Evolutionary conservation across 2,797 vertebrate species (phyloP).

Genomic region (Mus caroli): DNA sequence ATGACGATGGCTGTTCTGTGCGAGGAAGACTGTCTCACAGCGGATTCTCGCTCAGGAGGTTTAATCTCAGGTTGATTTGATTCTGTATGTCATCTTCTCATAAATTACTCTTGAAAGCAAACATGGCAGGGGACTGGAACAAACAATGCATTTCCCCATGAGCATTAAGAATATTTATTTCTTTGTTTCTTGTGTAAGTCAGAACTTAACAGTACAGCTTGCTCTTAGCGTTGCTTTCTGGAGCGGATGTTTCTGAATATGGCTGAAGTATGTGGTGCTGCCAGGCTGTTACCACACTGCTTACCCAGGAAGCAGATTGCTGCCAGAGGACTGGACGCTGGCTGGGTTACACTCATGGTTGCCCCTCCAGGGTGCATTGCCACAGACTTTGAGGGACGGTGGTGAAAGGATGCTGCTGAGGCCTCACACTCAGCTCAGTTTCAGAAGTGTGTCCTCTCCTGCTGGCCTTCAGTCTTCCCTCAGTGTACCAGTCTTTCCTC

Average conservation of each 20-base stretch:
- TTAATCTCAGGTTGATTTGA: neutral
- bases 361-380: conserved; percentile 24
- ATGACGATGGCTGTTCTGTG: neutral
- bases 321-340: neutral
- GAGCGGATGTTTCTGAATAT: neutral
- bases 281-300: neutral
- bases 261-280: neutral
- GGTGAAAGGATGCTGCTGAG: neutral
- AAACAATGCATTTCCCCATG: neutral
- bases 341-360: neutral
- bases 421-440: conserved; percentile 50
- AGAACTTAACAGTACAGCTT: neutral
- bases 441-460: conserved; percentile 10
- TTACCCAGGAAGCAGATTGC: neutral
- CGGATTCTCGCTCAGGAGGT: neutral
- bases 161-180: conserved; percentile 4
- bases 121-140: neutral
- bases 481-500: accelerated
- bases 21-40: neutral
- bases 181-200: conserved; percentile 1
- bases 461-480: conserved; percentile 23
- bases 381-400: conserved; percentile 47
- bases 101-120: neutral
- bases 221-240: neutral
- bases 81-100: neutral